phyloP scores from a whole-genome alignment of 23 tunicate species.

The Pegea sp. region DNA sequence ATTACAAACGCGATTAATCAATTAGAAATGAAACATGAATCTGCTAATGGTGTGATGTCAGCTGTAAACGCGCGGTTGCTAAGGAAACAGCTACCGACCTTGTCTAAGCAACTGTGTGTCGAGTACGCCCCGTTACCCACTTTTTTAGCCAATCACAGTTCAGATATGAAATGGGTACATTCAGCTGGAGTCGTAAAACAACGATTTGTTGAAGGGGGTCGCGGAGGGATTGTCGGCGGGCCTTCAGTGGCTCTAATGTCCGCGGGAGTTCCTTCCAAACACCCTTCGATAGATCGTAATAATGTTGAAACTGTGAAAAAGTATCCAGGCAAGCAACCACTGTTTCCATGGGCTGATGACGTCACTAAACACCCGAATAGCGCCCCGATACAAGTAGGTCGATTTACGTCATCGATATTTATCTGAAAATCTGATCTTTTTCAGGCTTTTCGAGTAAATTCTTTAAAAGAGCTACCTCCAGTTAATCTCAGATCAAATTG shows the following conservation, averaged over 20 bases:
- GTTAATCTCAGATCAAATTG: too few species aligned
- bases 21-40: slow-evolving; percentile 33
- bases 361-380: slow-evolving; percentile 35
- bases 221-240: too few species aligned
- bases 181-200: too few species aligned
- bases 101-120: slow-evolving; percentile 38
- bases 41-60: slow-evolving; percentile 71
- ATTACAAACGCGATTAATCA: slow-evolving; percentile 43
- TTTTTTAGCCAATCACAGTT: slow-evolving; percentile 14
- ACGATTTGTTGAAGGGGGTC: too few species aligned
- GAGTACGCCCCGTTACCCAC: slow-evolving; percentile 58
- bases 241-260: too few species aligned
- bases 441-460: background rate
- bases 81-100: slow-evolving; percentile 36
- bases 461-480: too few species aligned
- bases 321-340: slow-evolving; percentile 63
- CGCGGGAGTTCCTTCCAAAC: too few species aligned
- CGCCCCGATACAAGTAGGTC: slow-evolving; percentile 49
- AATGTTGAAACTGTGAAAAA: too few species aligned
- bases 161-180: slow-evolving; percentile 55
- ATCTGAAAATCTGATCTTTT: background rate
- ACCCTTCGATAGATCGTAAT: too few species aligned
- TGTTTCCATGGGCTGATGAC: slow-evolving; percentile 52
- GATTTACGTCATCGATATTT: background rate
- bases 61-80: slow-evolving; percentile 61